Evolutionary conservation across 2,888 invertebrate species (phyloP), one percentile per base, ranked within the genome.

Genomic region (Halocaridina rubra): DNA sequence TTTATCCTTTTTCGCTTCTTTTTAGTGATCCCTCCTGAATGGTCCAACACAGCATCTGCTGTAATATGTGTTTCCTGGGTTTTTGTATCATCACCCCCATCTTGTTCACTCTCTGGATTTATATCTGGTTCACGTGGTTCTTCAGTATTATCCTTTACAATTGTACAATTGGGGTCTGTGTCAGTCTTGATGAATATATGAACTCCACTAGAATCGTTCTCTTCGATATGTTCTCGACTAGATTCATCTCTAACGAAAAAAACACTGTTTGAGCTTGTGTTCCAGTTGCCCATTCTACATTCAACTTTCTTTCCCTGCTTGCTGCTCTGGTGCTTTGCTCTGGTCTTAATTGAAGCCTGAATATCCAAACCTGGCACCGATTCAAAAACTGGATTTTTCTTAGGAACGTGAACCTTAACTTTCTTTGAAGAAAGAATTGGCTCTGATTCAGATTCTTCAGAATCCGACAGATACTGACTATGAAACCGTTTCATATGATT

Each of bases 401-500:
- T 59, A 4, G 82, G 86, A n/a, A 75, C 29, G 29, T 74, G 69
- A 16, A 82, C 82, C 53, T 82, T 86, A 2, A 82, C 22, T 59
- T 67, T 82, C 46, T 86, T 82, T n/a, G 81, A 61, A 2, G 53
- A 29, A 16, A 72, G 27, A 19, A 24, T 76, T 32, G 71, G 39
- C n/a, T 16, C 61, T 24, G 76, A 67, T 13, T 84, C 74, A 27
- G 85, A 77, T 29, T 78, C 79, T 7, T 76, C 81, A 7, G 82
- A 61, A 8, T 87, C 85, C 10, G 72, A 67, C 10, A 80, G 33
- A 33, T 80, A 61, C 5, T 88, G 46, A 19, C 72, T 76, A 33
- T 88, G 88, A 8, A 59, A 64, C 16, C 72, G 72, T 32, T 80
- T 86, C 88, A 88, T 88, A 29, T 88, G 88, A 27, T 76, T 76